phyloP scores from a whole-genome alignment of 2,113 vertebrate species.

The Phaethornis superciliosus region DNA sequence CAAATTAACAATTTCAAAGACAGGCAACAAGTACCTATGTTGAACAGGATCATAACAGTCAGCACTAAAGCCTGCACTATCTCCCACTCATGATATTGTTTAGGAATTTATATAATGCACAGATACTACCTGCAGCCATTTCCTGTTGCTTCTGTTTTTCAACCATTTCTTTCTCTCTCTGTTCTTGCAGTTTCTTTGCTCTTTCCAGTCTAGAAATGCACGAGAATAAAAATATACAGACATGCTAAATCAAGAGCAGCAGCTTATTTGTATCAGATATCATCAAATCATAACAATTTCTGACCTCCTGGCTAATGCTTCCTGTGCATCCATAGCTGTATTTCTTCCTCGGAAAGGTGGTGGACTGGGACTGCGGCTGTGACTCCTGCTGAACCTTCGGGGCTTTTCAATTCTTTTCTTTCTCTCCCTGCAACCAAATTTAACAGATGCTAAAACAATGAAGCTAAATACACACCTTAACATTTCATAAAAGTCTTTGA shows the following conservation, averaged over 20 bases:
- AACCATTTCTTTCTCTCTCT: conserved; percentile 95
- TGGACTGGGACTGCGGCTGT: conserved; percentile 86
- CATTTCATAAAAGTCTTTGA: neutral
- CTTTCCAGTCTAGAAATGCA: conserved; percentile 86
- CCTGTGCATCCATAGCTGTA: conserved; percentile 98
- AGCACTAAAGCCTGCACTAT: neutral
- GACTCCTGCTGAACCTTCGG: conserved; percentile 86
- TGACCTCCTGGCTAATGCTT: conserved; percentile 94
- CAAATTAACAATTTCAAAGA: neutral
- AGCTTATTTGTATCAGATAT: neutral
- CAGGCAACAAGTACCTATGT: neutral
- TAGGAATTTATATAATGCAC: neutral
- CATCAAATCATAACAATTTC: neutral
- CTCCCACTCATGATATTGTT: neutral
- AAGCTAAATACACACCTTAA: neutral
- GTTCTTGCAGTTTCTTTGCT: conserved; percentile 97
- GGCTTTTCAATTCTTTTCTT: conserved; percentile 93
- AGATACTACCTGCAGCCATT: conserved; percentile 83
- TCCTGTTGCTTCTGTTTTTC: conserved; percentile 97
- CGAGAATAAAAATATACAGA: neutral
- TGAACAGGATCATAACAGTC: neutral
- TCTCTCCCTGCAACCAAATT: conserved; percentile 81
- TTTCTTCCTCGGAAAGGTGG: conserved; percentile 92
- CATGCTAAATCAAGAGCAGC: neutral
- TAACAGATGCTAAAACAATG: neutral